A percentile compares a stretch with the other conserved stretches of the same genome.
These are phyloP conservation scores for Coryphaenoides rupestris DNA, from an alignment of 2,113 vertebrate genomes.

Conservation along the genomic window DNA sequence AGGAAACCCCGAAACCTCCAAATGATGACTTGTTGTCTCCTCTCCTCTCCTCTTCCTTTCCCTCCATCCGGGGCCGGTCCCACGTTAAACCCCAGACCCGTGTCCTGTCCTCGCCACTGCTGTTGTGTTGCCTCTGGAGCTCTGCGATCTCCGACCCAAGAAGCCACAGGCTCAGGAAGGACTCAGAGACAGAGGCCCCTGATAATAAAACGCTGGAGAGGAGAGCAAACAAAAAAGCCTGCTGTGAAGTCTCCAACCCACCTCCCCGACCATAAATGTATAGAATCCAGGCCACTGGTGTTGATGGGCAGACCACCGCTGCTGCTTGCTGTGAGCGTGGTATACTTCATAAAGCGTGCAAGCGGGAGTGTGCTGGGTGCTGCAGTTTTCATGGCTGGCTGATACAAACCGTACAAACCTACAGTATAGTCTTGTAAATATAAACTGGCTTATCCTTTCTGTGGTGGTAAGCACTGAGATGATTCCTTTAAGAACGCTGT, in stretches of 20 bases:
- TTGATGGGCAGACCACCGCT: slow-evolving; percentile 45
- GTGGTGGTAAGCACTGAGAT: background rate
- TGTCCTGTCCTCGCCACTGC: slow-evolving; percentile 50
- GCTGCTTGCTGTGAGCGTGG: slow-evolving; percentile 5
- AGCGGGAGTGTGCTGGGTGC: slow-evolving; percentile 11
- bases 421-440: slow-evolving; percentile 7
- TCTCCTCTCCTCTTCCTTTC: slow-evolving; percentile 12
- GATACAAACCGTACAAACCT: slow-evolving; percentile 32
- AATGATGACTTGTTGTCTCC: slow-evolving; percentile 58
- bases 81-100: slow-evolving; percentile 43
- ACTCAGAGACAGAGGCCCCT: slow-evolving; percentile 8
- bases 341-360: slow-evolving; percentile 11
- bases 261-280: slow-evolving; percentile 44
- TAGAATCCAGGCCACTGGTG: slow-evolving; percentile 24
- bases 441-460: background rate
- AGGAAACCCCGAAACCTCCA: slow-evolving; percentile 61
- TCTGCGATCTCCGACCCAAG: slow-evolving; percentile 45
- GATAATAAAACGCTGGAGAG: slow-evolving; percentile 52
- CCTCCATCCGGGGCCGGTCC: slow-evolving; percentile 47
- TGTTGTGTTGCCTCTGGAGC: slow-evolving; percentile 38
- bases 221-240: slow-evolving; percentile 49
- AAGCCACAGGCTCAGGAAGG: slow-evolving; percentile 46
- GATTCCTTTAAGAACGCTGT: slow-evolving; percentile 16
- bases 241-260: slow-evolving; percentile 50
- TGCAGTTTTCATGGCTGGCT: slow-evolving; percentile 18